Percentiles rank a stretch among this genome's conserved stretches.
Evolutionary conservation across 2,113 vertebrate species (phyloP).

Genomic region (Dermatemys mawii): DNA sequence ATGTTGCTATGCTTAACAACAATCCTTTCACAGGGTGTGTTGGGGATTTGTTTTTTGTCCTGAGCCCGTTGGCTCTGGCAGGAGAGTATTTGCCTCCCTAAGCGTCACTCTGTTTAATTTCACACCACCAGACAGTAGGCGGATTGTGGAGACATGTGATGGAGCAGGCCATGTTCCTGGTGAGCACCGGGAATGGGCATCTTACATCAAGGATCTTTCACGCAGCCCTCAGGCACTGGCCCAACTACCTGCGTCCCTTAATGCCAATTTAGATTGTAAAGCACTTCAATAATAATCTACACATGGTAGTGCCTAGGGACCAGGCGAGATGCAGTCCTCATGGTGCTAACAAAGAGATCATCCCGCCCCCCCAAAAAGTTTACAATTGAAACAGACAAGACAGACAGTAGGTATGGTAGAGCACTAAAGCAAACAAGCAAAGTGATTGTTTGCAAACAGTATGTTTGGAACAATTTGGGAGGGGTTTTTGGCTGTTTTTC

Average conservation of each 20-base stretch:
- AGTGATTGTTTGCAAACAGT: not conserved
- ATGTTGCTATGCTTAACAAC: not conserved
- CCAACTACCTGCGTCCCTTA: not conserved
- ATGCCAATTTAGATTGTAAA: not conserved
- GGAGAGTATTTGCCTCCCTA: too few relatives aligned
- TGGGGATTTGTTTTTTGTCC: not conserved
- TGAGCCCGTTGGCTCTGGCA: not conserved
- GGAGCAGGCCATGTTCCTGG: not conserved
- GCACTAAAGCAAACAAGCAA: not conserved
- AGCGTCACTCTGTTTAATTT: not conserved
- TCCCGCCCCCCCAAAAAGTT: not conserved
- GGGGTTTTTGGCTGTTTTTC: not conserved
- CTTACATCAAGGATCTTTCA: not conserved
- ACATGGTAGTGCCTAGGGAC: rapidly evolving
- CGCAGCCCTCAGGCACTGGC: not conserved
- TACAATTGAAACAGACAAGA: not conserved
- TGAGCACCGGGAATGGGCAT: not conserved
- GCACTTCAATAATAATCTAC: too few relatives aligned
- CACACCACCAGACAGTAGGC: not conserved
- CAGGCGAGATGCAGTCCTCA: not conserved
- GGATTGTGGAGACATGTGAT: not conserved
- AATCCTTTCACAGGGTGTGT: not conserved
- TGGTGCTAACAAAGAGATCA: not conserved
- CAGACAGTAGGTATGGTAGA: not conserved
- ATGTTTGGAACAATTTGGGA: not conserved